These are phyloP conservation scores for Lasiurus cinereus DNA, from an alignment of 2,113 vertebrate species.

Conservation along the genomic window DNA sequence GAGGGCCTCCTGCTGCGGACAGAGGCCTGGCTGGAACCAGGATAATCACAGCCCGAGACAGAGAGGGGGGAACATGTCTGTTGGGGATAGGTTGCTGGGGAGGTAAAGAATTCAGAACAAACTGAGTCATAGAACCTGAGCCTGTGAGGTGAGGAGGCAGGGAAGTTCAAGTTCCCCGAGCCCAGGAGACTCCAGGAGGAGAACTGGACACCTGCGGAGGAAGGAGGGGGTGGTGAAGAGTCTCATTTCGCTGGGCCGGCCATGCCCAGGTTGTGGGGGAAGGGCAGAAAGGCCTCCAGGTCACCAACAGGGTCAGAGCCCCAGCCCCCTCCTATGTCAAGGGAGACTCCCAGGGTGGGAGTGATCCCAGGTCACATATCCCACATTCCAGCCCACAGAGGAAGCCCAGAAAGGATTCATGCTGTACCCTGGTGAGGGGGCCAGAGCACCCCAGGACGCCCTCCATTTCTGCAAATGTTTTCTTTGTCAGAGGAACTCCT, in stretches of 20 bases:
- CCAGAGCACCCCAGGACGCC: neutral
- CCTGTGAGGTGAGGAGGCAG: neutral
- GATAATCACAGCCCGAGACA: slow-evolving; percentile 31
- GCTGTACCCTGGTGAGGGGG: neutral
- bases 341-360: neutral
- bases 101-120: slow-evolving; percentile 42
- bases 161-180: slow-evolving; percentile 60
- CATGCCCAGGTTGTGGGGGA: neutral
- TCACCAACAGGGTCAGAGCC: neutral
- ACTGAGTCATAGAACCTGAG: slow-evolving; percentile 58
- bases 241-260: slow-evolving; percentile 54
- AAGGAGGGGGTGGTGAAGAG: neutral
- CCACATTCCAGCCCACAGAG: neutral
- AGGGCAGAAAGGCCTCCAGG: slow-evolving; percentile 20
- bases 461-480: neutral
- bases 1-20: neutral
- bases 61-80: slow-evolving; percentile 38
- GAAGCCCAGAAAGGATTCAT: neutral
- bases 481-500: neutral
- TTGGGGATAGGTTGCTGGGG: neutral
- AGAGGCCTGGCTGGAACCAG: slow-evolving; percentile 9
- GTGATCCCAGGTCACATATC: neutral
- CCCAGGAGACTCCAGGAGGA: slow-evolving; percentile 70
- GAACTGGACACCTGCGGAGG: slow-evolving; percentile 66
- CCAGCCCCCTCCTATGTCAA: neutral